Percentiles rank a stretch among this genome's conserved stretches.
Conservation (phyloP, 2,888 invertebrate genomes). For the Nowickia ferox region DNA sequence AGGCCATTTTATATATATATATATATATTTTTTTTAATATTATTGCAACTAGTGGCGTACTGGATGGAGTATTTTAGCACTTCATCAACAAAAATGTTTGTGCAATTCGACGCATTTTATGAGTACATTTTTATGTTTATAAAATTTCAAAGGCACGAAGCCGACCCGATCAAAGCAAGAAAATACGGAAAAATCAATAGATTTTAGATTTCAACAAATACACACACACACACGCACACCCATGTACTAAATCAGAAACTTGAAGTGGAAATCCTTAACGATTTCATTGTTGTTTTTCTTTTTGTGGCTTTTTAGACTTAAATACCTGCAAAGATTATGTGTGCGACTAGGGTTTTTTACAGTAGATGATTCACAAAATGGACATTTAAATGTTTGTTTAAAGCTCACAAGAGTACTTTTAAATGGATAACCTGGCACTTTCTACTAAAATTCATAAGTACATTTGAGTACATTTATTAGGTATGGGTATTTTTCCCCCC, state of each 20-base stretch:
- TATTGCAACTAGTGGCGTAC: neutral
- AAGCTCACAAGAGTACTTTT: no score
- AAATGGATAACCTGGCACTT: no score
- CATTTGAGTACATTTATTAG: no score
- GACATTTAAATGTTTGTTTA: neutral
- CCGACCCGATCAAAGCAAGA: constrained; percentile 39
- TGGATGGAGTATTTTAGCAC: constrained; percentile 46
- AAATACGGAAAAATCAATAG: constrained; percentile 57
- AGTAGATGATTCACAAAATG: neutral
- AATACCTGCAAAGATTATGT: constrained; percentile 44
- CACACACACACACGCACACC: constrained; percentile 32
- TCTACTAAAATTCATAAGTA: no score
- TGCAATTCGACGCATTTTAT: constrained; percentile 63
- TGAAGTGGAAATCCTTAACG: constrained; percentile 20
- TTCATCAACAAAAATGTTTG: constrained; percentile 60
- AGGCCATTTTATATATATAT: no score
- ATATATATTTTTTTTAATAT: neutral
- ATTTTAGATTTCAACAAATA: constrained; percentile 50
- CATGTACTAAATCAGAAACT: constrained; percentile 8
- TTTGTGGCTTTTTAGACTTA: constrained; percentile 39
- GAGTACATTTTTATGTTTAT: constrained; percentile 65
- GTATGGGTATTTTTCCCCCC: no score
- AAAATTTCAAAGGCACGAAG: constrained; percentile 54
- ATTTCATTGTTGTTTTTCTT: constrained; percentile 8
- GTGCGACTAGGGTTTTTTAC: constrained; percentile 6